Evolutionary conservation across 2,113 vertebrate genomes (phyloP).

Genomic region (Penelope pileata): DNA sequence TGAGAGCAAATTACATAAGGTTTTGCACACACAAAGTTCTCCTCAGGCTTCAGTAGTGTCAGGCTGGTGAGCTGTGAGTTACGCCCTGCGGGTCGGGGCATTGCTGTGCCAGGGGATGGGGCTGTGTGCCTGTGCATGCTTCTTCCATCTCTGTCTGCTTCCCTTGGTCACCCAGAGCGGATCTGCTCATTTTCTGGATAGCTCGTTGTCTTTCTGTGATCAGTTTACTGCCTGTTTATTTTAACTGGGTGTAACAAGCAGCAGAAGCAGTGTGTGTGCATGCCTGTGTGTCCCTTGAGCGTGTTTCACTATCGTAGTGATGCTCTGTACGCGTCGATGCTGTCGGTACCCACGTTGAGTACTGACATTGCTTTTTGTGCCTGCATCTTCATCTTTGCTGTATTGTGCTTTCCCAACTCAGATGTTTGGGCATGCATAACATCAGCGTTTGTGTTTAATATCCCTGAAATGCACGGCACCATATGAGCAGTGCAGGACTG

Average conservation of each 20-base stretch:
- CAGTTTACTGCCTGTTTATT: neutral
- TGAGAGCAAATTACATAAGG: constrained; percentile 36
- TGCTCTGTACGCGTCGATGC: neutral
- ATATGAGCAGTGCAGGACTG: neutral
- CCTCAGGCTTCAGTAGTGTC: constrained; percentile 24
- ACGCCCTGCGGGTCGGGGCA: neutral
- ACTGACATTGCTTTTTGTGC: neutral
- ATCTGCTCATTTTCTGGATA: neutral
- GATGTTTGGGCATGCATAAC: neutral
- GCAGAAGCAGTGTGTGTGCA: neutral
- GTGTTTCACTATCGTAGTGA: neutral
- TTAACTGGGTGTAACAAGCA: constrained; percentile 6
- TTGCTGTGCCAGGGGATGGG: neutral
- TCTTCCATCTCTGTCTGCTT: neutral
- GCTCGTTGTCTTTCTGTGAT: constrained; percentile 26
- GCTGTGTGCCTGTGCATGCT: constrained; percentile 5
- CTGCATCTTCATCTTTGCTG: neutral
- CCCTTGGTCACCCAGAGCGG: neutral
- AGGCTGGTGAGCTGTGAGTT: constrained; percentile 49
- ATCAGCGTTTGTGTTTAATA: constrained; percentile 24
- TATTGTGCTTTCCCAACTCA: neutral
- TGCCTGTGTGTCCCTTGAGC: neutral
- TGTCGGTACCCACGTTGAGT: neutral
- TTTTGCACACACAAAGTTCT: constrained; percentile 38
- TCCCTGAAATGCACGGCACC: constrained; percentile 9